Percentiles rank a stretch among this genome's conserved stretches.
Evolutionary conservation across 2,888 invertebrate genomes (phyloP).

Genomic region (Eristalis arbustorum): DNA sequence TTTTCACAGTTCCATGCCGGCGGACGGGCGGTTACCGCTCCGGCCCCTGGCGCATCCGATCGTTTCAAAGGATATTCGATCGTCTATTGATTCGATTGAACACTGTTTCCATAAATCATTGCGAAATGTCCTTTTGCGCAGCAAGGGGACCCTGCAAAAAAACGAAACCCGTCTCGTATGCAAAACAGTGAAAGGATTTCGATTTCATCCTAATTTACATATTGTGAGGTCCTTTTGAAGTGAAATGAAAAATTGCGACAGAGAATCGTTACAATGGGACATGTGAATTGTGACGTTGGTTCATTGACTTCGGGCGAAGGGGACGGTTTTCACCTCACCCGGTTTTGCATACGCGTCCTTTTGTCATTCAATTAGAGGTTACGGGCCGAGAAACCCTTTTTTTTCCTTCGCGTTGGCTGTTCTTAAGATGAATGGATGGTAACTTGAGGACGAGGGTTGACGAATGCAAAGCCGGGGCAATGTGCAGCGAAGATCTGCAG

Average conservation of each 20-base stretch:
- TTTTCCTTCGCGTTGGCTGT: slow-evolving; percentile 23
- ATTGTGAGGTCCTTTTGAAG: slow-evolving; percentile 41
- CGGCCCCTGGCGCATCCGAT: slow-evolving; percentile 11
- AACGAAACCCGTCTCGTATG: slow-evolving; percentile 1
- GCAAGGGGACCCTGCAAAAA: not conserved
- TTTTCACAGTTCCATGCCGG: not conserved
- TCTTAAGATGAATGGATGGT: slow-evolving; percentile 13
- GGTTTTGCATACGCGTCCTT: slow-evolving; percentile 58
- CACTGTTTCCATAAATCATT: slow-evolving; percentile 57
- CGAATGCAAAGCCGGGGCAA: not conserved
- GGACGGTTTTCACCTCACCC: slow-evolving; percentile 21
- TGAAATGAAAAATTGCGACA: not conserved
- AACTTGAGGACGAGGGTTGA: not conserved
- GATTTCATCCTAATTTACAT: slow-evolving; percentile 66
- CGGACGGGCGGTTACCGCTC: not conserved
- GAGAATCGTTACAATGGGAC: slow-evolving; percentile 51
- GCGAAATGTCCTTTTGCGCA: slow-evolving; percentile 34
- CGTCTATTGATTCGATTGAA: slow-evolving; percentile 32
- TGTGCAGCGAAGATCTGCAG: not conserved
- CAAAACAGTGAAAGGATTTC: slow-evolving; percentile 66
- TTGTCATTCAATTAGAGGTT: slow-evolving; percentile 64
- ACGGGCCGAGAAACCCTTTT: slow-evolving; percentile 38
- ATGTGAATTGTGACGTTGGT: not conserved
- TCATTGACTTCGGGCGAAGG: slow-evolving; percentile 32
- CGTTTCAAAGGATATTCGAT: slow-evolving; percentile 55